Conservation (phyloP, 2,888 invertebrate species). For the Sicus ferrugineus region DNA sequence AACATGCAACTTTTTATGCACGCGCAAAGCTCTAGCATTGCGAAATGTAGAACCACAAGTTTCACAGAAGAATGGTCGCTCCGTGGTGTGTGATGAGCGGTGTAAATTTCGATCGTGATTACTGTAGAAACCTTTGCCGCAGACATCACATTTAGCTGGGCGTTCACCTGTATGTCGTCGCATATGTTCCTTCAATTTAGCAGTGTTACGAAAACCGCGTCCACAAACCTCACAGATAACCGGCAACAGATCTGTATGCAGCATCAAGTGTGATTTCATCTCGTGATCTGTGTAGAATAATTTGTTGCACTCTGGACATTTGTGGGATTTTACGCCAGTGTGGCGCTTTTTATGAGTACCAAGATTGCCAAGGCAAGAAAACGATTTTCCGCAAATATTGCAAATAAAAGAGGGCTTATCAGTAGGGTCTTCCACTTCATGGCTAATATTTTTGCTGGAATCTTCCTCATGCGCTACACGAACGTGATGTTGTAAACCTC, state of each 20-base stretch:
- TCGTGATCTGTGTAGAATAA: conserved; percentile 56
- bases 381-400: conserved; percentile 57
- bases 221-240: conserved; percentile 57
- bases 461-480: conserved; percentile 42
- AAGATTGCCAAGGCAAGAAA: conserved; percentile 57
- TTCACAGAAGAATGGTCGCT: conserved; percentile 39
- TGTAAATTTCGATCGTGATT: conserved; percentile 14
- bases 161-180: conserved; percentile 37
- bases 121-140: conserved; percentile 23
- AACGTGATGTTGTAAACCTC: conserved; percentile 50
- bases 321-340: conserved; percentile 57
- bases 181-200: conserved; percentile 57
- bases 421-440: not conserved
- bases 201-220: conserved; percentile 53
- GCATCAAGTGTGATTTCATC: conserved; percentile 52
- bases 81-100: not conserved
- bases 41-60: conserved; percentile 57
- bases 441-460: not conserved
- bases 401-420: conserved; percentile 44
- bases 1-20: conserved; percentile 57
- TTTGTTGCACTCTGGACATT: conserved; percentile 54
- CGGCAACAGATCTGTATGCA: conserved; percentile 56
- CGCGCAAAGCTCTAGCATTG: conserved; percentile 57
- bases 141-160: conserved; percentile 17
- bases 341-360: conserved; percentile 57